Conservation (phyloP, 2,797 vertebrate species). For the Crenichthys baileyi region DNA sequence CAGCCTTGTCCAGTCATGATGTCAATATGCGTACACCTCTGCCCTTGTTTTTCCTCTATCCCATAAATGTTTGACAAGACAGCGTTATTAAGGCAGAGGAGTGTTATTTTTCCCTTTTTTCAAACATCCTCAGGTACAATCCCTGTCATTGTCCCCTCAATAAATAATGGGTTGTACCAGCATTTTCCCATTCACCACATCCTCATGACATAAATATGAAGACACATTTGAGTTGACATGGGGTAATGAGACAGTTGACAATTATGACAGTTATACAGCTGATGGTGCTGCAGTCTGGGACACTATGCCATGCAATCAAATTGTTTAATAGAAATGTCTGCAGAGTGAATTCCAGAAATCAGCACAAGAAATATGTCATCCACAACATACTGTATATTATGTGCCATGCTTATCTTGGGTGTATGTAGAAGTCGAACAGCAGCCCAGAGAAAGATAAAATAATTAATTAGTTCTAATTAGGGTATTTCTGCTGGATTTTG, state of each 20-base stretch:
- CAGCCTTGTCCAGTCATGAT: conserved; percentile 58
- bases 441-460: conserved; percentile 40
- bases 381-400: conserved; percentile 20
- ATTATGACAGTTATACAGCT: conserved; percentile 65
- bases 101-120: conserved; percentile 68
- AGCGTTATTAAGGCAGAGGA: conserved; percentile 68
- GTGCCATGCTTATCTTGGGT: conserved; percentile 10
- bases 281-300: conserved; percentile 52
- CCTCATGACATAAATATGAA: conserved; percentile 72
- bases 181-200: conserved; percentile 56
- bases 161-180: conserved; percentile 71
- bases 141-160: conserved; percentile 73
- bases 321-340: conserved; percentile 40
- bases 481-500: conserved; percentile 53
- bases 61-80: conserved; percentile 78
- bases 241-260: conserved; percentile 73
- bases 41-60: conserved; percentile 69
- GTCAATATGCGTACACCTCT: conserved; percentile 66
- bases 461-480: conserved; percentile 80
- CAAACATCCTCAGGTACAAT: conserved; percentile 65
- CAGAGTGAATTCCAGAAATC: conserved; percentile 36
- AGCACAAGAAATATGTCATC: conserved; percentile 38
- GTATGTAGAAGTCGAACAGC: conserved; percentile 38
- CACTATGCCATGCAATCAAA: conserved; percentile 59
- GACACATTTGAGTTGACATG: conserved; percentile 71